Conservation (phyloP, 2,113 vertebrate genomes). For the Microtus ochrogaster region DNA sequence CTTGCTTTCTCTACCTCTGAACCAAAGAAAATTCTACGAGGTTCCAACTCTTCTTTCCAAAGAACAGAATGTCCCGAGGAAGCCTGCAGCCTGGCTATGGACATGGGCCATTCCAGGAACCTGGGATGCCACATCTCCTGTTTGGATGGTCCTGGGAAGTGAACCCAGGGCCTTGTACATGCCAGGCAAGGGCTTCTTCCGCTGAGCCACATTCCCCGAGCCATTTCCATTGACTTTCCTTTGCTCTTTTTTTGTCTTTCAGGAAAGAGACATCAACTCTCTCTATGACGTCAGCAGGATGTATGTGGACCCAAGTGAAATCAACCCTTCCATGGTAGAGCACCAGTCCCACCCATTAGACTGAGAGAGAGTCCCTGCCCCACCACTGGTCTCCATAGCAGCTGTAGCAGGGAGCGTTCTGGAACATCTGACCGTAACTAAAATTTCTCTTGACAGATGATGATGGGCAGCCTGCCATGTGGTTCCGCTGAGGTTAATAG, state of each 20-base stretch:
- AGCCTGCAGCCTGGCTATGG: neutral
- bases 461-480: neutral
- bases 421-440: neutral
- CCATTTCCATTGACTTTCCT: neutral
- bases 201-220: neutral
- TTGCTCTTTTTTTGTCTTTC: conserved; percentile 52
- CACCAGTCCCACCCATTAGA: neutral
- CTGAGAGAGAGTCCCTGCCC: accelerated
- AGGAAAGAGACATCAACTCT: conserved; percentile 92
- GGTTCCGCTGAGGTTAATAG: conserved; percentile 38
- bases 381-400: too few relatives aligned
- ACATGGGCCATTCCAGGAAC: accelerated
- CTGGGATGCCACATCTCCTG: neutral
- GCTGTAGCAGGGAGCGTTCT: neutral
- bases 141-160: neutral
- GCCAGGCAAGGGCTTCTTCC: neutral
- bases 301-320: conserved; percentile 96
- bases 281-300: conserved; percentile 93
- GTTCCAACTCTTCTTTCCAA: neutral
- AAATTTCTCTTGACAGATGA: neutral
- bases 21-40: neutral
- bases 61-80: too few relatives aligned
- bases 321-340: conserved; percentile 92
- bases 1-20: neutral
- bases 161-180: neutral